These are phyloP conservation scores for Tachina grossa DNA, from an alignment of 2,888 invertebrate species.

Conservation along the genomic window DNA sequence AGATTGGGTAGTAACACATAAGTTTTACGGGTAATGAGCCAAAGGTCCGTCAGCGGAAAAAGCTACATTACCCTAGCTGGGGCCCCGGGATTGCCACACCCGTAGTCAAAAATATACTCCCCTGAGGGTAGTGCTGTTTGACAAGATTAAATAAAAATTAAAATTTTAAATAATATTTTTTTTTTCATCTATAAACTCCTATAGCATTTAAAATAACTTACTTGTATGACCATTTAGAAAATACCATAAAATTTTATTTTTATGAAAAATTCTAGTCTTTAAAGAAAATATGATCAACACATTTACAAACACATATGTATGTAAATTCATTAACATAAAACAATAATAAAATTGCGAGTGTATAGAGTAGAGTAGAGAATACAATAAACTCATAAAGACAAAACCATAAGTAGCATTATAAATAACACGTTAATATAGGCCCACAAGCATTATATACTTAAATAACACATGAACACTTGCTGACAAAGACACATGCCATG, in stretches of 20 bases:
- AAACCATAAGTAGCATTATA: slow-evolving; percentile 71
- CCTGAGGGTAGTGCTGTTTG: no score
- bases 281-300: not conserved
- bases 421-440: slow-evolving; percentile 70
- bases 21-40: no score
- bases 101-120: no score
- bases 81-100: no score
- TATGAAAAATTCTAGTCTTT: slow-evolving; percentile 14
- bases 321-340: not conserved
- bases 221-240: not conserved
- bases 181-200: no score
- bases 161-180: no score
- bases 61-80: no score
- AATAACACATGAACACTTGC: slow-evolving; percentile 58
- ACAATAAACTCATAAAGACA: slow-evolving; percentile 68
- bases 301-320: not conserved
- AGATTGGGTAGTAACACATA: no score
- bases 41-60: no score
- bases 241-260: not conserved
- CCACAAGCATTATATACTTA: slow-evolving; percentile 69
- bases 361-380: slow-evolving; percentile 37
- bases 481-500: slow-evolving; percentile 62
- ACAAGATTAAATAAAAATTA: no score
- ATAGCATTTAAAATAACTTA: no score
- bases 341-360: slow-evolving; percentile 5